Evolutionary conservation across 2,888 invertebrate species (phyloP), one percentile per base, ranked within the genome.

Genomic region (Acheta domesticus): DNA sequence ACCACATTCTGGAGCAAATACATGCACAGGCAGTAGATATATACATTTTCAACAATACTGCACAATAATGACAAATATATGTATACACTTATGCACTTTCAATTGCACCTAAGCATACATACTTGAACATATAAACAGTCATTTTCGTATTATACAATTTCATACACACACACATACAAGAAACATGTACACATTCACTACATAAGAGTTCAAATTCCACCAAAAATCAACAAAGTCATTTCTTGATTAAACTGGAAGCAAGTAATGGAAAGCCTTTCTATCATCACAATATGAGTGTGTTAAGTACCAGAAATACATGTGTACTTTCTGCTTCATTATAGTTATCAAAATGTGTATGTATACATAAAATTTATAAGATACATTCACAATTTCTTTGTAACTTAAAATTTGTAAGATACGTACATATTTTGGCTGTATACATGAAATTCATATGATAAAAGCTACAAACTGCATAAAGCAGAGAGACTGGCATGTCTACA

Each of bases 231-330:
- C n/a, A 73, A 48, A 48, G 74, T 74, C 36, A 73, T 62, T 75
- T 49, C 79, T 21, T 76, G 48, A 36, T 48, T 76, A 79, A 50
- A 79, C 74, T 79, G 79, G 79, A 79, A 79, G 79, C 76, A 79
- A 36, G 36, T 36, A 36, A 36, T 36, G 36, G 36, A 36, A 36
- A 36, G 36, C 36, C 36, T 36, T 36, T 36, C 36, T 36, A 36
- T 75, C 50, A 50, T 49, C 74, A 49, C 62, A 73, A 74, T 78
- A 49, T 79, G 77, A 77, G 73, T 77, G 77, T 77, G 77, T 77
- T 77, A 77, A 77, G 77, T 77, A 50, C 77, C 48, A 73, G 79
- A 75, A 79, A 79, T 48, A 36, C 36, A 36, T 36, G 36, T 36
- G 36, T 36, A 36, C 36, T 36, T 36, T 36, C 36, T 36, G 36